Conservation (phyloP, 2,113 vertebrate species). For the Reinhardtius hippoglossoides region DNA sequence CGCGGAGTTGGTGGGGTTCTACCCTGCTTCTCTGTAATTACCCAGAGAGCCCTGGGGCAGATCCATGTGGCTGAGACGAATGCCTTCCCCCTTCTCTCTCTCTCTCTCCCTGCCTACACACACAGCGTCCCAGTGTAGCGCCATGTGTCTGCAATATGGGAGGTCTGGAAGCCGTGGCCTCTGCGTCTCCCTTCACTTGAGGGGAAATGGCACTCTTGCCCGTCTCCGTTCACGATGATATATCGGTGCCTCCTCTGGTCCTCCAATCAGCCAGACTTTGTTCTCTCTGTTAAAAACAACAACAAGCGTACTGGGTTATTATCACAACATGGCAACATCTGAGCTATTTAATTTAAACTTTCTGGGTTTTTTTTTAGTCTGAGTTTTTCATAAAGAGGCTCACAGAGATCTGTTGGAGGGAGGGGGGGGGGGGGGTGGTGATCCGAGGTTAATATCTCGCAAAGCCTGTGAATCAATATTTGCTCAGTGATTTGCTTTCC, state of each 20-base stretch:
- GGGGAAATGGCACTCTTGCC: constrained; percentile 43
- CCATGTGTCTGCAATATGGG: constrained; percentile 76
- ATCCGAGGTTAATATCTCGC: constrained; percentile 8
- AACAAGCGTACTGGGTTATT: background rate
- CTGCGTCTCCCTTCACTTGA: constrained; percentile 47
- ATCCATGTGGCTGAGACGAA: constrained; percentile 68
- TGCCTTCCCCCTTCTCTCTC: constrained; percentile 36
- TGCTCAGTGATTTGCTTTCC: constrained; percentile 51
- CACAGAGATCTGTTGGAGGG: constrained; percentile 7
- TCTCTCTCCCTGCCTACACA: constrained; percentile 21
- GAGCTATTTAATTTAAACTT: constrained; percentile 13
- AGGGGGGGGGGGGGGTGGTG: background rate
- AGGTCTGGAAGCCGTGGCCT: constrained; percentile 69
- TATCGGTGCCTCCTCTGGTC: constrained; percentile 5
- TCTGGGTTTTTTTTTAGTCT: background rate
- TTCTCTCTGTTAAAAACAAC: constrained; percentile 10
- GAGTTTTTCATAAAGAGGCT: background rate
- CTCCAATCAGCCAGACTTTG: constrained; percentile 49
- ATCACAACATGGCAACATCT: constrained; percentile 15
- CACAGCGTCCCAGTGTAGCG: constrained; percentile 32
- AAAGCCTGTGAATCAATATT: constrained; percentile 60
- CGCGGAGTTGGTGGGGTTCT: constrained; percentile 55
- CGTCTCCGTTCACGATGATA: constrained; percentile 32
- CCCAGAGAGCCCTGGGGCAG: constrained; percentile 69
- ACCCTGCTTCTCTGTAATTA: constrained; percentile 78